Evolutionary conservation across 1,140 invertebrate genomes (phyloP).

Genomic region (Reticulitermes speratus): DNA sequence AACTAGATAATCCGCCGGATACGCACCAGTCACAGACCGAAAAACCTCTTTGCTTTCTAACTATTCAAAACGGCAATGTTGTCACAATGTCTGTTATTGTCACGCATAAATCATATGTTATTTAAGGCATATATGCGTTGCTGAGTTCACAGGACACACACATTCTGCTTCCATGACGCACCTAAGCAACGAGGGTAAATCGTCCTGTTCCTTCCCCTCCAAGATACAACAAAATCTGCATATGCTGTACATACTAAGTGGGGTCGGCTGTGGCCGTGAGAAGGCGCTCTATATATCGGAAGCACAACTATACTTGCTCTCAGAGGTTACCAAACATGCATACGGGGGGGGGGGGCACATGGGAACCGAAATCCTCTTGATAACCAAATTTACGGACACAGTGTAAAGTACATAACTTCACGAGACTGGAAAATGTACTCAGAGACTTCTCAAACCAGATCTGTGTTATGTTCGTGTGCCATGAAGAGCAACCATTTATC

Average conservation of each 20-base stretch:
- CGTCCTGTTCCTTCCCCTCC: no score
- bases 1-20: background rate
- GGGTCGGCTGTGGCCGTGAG: background rate
- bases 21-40: background rate
- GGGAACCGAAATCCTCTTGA: conserved; percentile 1
- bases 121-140: background rate
- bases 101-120: background rate
- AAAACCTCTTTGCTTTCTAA: background rate
- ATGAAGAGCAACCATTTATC: no score
- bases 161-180: background rate
- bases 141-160: background rate
- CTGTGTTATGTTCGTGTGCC: no score
- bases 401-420: background rate
- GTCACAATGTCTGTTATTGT: background rate
- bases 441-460: no score
- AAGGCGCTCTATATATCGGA: background rate
- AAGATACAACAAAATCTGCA: background rate
- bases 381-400: background rate
- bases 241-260: background rate
- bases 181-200: background rate
- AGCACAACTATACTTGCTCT: background rate
- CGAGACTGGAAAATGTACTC: no score
- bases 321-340: no score
- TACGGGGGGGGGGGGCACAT: background rate
- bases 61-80: background rate